These are phyloP conservation scores for Hycleus phaleratus DNA, from an alignment of 1,140 invertebrate genomes.

Conservation along the genomic window DNA sequence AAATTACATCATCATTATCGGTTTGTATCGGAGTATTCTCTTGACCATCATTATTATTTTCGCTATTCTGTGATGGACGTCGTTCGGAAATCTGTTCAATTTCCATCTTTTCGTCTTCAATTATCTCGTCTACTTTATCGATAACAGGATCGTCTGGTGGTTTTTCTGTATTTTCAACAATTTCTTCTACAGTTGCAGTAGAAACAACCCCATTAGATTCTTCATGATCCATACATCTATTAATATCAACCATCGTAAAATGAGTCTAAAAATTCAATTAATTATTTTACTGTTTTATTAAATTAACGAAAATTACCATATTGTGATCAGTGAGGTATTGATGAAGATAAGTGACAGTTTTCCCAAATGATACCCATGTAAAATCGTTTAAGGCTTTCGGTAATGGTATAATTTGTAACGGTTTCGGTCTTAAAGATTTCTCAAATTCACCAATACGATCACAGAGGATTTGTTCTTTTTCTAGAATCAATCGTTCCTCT, in stretches of 20 bases:
- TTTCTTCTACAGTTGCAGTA: neutral
- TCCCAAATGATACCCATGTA: constrained; percentile 60
- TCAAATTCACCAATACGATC: constrained; percentile 51
- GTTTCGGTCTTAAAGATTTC: constrained; percentile 45
- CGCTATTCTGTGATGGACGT: constrained; percentile 34
- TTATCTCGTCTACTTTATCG: constrained; percentile 41
- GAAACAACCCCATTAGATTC: constrained; percentile 7
- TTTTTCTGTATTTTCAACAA: neutral
- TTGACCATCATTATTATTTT: constrained; percentile 24
- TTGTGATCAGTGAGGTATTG: constrained; percentile 53
- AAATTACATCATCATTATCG: constrained; percentile 37
- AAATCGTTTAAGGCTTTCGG: constrained; percentile 51
- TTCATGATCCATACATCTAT: constrained; percentile 35
- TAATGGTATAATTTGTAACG: constrained; percentile 51
- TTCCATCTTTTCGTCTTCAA: constrained; percentile 36
- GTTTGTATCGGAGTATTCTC: constrained; percentile 33
- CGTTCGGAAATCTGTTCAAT: constrained; percentile 20
- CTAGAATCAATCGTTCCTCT: constrained; percentile 50
- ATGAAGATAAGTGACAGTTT: constrained; percentile 59
- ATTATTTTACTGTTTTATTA: neutral
- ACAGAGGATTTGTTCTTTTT: constrained; percentile 56
- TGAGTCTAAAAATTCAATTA: constrained; percentile 30
- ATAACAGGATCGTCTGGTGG: constrained; percentile 12
- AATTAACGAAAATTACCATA: constrained; percentile 28
- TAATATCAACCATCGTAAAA: constrained; percentile 36